A percentile compares a stretch with the other conserved stretches of the same genome.
These are phyloP conservation scores for Andrena haemorrhoa DNA, from an alignment of 2,888 invertebrate species.

Conservation along the genomic window DNA sequence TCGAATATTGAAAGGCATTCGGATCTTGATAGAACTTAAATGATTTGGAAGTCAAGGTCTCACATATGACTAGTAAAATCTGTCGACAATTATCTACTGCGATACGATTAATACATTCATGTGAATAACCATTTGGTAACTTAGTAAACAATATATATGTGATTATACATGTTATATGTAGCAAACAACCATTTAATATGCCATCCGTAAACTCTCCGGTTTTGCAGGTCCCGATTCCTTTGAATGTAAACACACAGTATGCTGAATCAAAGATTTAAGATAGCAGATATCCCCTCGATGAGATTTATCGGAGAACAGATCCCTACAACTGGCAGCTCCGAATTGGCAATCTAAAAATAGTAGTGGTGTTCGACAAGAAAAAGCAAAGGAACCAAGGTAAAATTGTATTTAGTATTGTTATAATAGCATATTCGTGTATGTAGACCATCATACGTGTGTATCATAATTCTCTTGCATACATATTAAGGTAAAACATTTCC, in stretches of 20 bases:
- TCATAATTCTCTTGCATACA: conserved; percentile 66
- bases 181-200: conserved; percentile 58
- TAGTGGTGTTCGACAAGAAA: conserved; percentile 73
- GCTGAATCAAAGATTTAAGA: conserved; percentile 69
- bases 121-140: conserved; percentile 47
- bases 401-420: conserved; percentile 74
- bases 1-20: conserved; percentile 17
- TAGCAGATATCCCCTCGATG: conserved; percentile 56
- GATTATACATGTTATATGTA: conserved; percentile 45
- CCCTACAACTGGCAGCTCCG: conserved; percentile 69
- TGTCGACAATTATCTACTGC: conserved; percentile 36
- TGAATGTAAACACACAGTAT: conserved; percentile 62
- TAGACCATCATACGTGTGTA: conserved; percentile 59
- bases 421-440: conserved; percentile 67
- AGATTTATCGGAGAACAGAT: conserved; percentile 63
- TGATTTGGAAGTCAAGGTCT: conserved; percentile 40
- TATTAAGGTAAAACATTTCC: conserved; percentile 66
- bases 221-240: conserved; percentile 68
- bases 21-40: conserved; percentile 21
- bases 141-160: conserved; percentile 60
- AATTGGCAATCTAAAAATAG: conserved; percentile 72
- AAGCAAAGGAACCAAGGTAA: conserved; percentile 73
- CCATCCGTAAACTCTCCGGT: conserved; percentile 65
- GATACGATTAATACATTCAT: conserved; percentile 46
- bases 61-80: conserved; percentile 55